Percentiles rank a stretch among this genome's conserved stretches.
These are phyloP conservation scores for Lemur catta DNA, from an alignment of 2,797 vertebrate species.

Conservation along the genomic window DNA sequence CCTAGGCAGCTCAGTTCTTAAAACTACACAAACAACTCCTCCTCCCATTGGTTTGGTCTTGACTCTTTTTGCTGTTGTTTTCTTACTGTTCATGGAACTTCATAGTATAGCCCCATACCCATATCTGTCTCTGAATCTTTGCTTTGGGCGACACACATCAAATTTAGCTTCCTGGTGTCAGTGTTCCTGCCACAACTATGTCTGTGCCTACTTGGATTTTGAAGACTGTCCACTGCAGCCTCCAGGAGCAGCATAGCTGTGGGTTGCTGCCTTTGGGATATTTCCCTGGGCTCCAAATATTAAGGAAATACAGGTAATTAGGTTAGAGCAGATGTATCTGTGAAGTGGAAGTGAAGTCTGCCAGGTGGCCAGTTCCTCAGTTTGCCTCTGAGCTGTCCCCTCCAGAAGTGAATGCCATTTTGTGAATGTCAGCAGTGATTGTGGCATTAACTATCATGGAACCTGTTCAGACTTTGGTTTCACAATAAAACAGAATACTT, in stretches of 20 bases:
- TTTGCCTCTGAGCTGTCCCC: neutral
- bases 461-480: neutral
- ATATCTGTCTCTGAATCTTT: neutral
- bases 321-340: neutral
- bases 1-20: neutral
- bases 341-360: neutral
- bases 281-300: neutral
- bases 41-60: neutral
- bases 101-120: too few species aligned
- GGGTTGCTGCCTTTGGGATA: neutral
- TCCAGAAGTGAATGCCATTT: neutral
- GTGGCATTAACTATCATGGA: neutral
- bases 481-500: neutral
- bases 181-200: neutral
- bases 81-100: neutral
- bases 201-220: neutral
- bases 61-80: rapidly evolving
- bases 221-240: neutral
- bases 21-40: too few species aligned
- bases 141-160: neutral
- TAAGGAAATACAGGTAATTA: neutral
- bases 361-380: neutral
- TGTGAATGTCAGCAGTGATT: neutral
- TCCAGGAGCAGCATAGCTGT: neutral
- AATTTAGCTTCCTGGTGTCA: neutral